Conservation (phyloP, 2,113 vertebrate species). For the Pachyramphus minor region DNA sequence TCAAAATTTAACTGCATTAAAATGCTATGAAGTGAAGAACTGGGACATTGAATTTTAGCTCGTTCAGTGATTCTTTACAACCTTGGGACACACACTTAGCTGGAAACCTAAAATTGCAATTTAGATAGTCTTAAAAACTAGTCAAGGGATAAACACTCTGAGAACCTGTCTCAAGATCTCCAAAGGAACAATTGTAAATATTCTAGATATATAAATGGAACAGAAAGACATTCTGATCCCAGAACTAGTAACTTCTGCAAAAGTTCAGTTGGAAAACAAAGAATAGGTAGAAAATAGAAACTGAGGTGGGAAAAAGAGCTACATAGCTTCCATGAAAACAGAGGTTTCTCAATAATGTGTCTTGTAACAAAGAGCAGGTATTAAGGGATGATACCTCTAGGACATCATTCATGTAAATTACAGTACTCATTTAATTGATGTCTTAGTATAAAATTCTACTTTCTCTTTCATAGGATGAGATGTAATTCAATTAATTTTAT, state of each 20-base stretch:
- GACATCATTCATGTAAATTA: neutral
- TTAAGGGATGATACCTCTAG: neutral
- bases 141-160: neutral
- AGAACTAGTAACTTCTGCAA: neutral
- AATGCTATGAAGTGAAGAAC: neutral
- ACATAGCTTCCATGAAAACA: neutral
- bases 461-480: neutral
- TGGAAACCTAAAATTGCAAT: constrained; percentile 10
- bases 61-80: constrained; percentile 1
- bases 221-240: neutral
- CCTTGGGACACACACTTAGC: neutral
- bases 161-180: constrained; percentile 8
- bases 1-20: neutral
- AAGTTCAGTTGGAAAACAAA: neutral
- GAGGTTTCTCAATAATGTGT: neutral
- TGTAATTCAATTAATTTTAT: neutral
- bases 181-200: constrained; percentile 24
- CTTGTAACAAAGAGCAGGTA: neutral
- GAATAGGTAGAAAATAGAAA: neutral
- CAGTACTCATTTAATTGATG: neutral
- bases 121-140: constrained; percentile 28
- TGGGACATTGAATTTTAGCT: constrained; percentile 11
- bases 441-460: neutral
- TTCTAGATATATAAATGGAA: neutral
- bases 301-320: neutral